Evolutionary conservation across 1,140 invertebrate species (phyloP), one percentile per base, ranked within the genome.

Genomic region (Brachionus asplanchnoidis): DNA sequence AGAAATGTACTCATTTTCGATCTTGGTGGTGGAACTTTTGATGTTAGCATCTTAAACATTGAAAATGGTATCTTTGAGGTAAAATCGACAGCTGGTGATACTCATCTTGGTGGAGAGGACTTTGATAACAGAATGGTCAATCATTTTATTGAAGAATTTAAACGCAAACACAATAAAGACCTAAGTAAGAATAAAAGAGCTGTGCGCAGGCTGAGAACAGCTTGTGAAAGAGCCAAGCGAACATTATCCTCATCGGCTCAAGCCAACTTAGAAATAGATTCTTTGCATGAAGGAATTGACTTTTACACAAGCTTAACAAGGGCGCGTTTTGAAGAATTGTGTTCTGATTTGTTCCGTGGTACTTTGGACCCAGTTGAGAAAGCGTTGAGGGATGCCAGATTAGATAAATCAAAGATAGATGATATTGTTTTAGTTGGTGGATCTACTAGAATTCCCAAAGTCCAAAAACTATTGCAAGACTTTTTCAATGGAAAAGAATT

Each of bases 361-460:
- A 97, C 96, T 66, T 92, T 98, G 90, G 95, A 97, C 86, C 97
- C 97, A 0, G 96, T 98, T 0, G 96, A 98, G 88, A 97, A 98
- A 89, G 93, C 96, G 11, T 89, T 98, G 28, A 92, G 94, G 73
- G 96, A 98, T 89, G 95, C 96, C 80, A 97, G 97, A 88, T 93
- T 97, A 92, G 95, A 96, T 90, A 98, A 98, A 89, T 91, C 93
- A 14, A 91, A 93, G 85, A 95, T 99, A 86, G 93, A 99, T 87
- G 97, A 99, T 87, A 97, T 99, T 86, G 97, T 99, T 40, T 90
- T 99, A 36, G 97, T 99, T 70, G 97, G 97, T 86, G 97, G 97
- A 46, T 98, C 97, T n/a, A 98, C 97, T 46, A 94, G 97, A 91
- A 99, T 99, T 87, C 97, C 97, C 60, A 98, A 98, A 90, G 95